phyloP scores from a whole-genome alignment of 2,113 vertebrate species.

The Lophotis ruficrista region DNA sequence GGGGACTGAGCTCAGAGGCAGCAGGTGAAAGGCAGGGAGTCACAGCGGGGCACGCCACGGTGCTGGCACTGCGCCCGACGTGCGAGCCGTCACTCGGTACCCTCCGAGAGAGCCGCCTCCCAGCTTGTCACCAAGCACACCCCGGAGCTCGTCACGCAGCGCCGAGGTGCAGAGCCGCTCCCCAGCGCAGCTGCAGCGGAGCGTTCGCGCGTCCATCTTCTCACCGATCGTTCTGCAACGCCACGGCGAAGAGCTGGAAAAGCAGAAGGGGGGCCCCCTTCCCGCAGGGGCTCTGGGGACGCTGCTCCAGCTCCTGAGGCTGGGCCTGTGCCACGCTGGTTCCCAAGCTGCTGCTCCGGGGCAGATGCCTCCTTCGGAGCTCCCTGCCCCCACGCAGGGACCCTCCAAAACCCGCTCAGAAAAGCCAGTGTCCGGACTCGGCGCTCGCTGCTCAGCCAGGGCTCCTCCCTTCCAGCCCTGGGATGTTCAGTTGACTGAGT shows the following conservation, averaged over 20 bases:
- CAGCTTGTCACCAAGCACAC: no score
- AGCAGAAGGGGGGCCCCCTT: not conserved
- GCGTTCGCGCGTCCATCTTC: fast-evolving
- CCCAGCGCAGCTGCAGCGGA: fast-evolving
- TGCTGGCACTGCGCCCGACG: fast-evolving
- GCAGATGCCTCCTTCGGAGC: not conserved
- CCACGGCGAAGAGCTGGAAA: not conserved
- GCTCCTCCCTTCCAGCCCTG: not conserved
- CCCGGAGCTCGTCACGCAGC: fast-evolving
- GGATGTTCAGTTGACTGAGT: not conserved
- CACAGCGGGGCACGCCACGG: not conserved
- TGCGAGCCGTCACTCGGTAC: fast-evolving
- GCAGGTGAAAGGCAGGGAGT: not conserved
- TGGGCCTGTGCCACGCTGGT: fast-evolving
- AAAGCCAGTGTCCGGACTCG: fast-evolving
- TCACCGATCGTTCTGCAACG: fast-evolving
- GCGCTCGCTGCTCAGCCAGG: not conserved
- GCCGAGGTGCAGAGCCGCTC: fast-evolving
- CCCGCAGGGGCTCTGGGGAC: fast-evolving
- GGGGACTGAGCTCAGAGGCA: not conserved
- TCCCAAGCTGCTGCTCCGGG: not conserved
- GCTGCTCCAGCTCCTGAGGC: not conserved
- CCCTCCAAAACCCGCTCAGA: not conserved
- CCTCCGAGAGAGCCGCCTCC: not conserved
- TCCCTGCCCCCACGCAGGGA: fast-evolving